These are phyloP conservation scores for Amphibalanus amphitrite DNA, from an alignment of 1,140 invertebrate genomes.

Conservation along the genomic window DNA sequence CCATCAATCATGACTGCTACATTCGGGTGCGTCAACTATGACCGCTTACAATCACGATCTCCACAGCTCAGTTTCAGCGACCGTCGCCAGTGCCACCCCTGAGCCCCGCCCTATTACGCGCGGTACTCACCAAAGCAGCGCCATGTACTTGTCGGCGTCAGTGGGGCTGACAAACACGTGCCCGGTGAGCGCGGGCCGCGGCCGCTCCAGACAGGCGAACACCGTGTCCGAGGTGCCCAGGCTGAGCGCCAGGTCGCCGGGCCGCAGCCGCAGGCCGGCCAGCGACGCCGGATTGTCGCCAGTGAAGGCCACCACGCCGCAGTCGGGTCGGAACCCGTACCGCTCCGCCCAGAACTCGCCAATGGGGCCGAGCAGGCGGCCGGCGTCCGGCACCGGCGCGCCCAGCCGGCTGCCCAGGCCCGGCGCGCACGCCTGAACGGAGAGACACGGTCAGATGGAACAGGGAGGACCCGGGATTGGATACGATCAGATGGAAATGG, in stretches of 20 bases:
- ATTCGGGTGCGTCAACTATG: too few relatives aligned
- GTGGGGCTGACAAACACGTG: constrained; percentile 77
- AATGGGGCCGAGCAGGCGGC: constrained; percentile 48
- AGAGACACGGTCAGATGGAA: too few relatives aligned
- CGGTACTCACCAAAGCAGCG: constrained; percentile 67
- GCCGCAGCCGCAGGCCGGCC: constrained; percentile 54
- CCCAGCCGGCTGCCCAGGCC: constrained; percentile 46
- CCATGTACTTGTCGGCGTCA: constrained; percentile 57
- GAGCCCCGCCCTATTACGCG: too few relatives aligned
- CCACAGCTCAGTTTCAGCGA: too few relatives aligned
- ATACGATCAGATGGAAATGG: too few relatives aligned
- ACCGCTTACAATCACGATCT: too few relatives aligned
- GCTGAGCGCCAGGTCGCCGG: constrained; percentile 70
- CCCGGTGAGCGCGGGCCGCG: constrained; percentile 45
- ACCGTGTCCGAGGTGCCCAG: constrained; percentile 86
- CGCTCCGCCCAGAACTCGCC: constrained; percentile 60
- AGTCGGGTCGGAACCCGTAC: constrained; percentile 62
- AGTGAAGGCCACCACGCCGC: constrained; percentile 70
- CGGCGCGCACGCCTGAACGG: constrained; percentile 41
- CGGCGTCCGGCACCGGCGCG: constrained; percentile 42
- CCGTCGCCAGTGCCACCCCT: too few relatives aligned
- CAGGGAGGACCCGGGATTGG: too few relatives aligned
- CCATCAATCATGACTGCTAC: too few relatives aligned
- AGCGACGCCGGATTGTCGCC: constrained; percentile 84
- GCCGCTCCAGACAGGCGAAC: constrained; percentile 54